Conservation (phyloP, 2,113 vertebrate genomes). For the Corydoras sp. region DNA sequence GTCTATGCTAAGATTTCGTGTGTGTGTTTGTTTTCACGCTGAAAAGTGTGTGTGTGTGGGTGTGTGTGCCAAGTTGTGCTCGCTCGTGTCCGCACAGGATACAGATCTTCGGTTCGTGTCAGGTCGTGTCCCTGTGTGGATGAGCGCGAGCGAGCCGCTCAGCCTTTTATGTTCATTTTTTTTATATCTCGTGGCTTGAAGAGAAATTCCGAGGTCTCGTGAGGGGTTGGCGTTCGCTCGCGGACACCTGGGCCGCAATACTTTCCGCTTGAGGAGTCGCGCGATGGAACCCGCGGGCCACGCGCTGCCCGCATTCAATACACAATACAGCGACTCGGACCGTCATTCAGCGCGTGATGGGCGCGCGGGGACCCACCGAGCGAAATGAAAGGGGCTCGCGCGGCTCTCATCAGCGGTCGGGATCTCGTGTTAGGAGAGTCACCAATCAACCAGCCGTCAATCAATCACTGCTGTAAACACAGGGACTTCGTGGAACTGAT, state of each 20-base stretch:
- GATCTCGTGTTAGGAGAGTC: background rate
- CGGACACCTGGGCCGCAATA: conserved; percentile 74
- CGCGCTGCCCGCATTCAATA: conserved; percentile 18
- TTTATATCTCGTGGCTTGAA: conserved; percentile 27
- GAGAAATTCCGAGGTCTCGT: conserved; percentile 39
- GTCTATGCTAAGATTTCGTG: too few relatives aligned
- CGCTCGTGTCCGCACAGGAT: background rate
- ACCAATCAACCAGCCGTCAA: background rate
- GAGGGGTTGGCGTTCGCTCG: conserved; percentile 50
- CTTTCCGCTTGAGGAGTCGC: conserved; percentile 70
- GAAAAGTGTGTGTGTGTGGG: too few relatives aligned
- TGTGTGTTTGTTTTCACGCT: background rate
- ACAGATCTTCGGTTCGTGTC: background rate
- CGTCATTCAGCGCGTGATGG: background rate
- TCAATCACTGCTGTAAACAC: background rate
- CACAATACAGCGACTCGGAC: background rate
- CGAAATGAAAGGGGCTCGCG: conserved; percentile 4
- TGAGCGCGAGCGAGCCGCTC: conserved; percentile 29
- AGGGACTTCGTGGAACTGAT: too few relatives aligned
- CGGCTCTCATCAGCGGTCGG: background rate
- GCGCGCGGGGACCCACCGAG: background rate
- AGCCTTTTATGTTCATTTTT: conserved; percentile 13
- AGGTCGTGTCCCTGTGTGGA: background rate
- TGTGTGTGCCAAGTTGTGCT: too few relatives aligned
- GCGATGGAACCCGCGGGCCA: conserved; percentile 58